phyloP scores from a whole-genome alignment of 37 sponge, comb jelly and placozoan genomes.

The Bolinopsis microptera region DNA sequence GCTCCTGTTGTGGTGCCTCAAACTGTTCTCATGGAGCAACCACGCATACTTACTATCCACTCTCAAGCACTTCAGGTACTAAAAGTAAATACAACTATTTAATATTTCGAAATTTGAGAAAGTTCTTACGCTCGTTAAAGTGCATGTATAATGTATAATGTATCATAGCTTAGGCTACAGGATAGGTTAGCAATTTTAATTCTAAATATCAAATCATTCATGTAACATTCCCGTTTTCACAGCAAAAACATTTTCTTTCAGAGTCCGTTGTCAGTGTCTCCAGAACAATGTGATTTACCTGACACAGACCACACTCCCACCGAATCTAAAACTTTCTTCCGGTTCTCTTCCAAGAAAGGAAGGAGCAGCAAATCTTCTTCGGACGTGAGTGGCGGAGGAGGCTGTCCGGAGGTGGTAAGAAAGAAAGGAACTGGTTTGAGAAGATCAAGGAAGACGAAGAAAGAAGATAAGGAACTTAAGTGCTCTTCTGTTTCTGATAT shows the following conservation, averaged over 20 bases:
- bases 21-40: constrained; percentile 28
- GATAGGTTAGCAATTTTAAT: too few relatives aligned
- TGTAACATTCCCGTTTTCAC: background rate
- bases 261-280: background rate
- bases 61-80: constrained; percentile 55
- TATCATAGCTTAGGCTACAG: too few relatives aligned
- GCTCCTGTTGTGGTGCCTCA: constrained; percentile 1
- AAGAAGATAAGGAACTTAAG: constrained; percentile 39
- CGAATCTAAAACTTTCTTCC: constrained; percentile 58
- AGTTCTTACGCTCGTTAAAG: too few relatives aligned
- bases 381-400: background rate
- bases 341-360: constrained; percentile 26
- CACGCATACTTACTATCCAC: constrained; percentile 14
- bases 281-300: constrained; percentile 47
- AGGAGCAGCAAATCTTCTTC: background rate
- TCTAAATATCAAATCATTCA: background rate
- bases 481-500: constrained; percentile 48
- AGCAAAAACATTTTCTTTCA: background rate
- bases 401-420: background rate
- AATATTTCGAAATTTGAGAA: background rate
- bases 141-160: too few relatives aligned
- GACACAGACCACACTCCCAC: constrained; percentile 52
- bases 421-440: constrained; percentile 63
- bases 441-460: constrained; percentile 27
- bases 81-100: background rate